phyloP scores from a whole-genome alignment of 2,888 invertebrate species.

The Orchesellides sinensis region DNA sequence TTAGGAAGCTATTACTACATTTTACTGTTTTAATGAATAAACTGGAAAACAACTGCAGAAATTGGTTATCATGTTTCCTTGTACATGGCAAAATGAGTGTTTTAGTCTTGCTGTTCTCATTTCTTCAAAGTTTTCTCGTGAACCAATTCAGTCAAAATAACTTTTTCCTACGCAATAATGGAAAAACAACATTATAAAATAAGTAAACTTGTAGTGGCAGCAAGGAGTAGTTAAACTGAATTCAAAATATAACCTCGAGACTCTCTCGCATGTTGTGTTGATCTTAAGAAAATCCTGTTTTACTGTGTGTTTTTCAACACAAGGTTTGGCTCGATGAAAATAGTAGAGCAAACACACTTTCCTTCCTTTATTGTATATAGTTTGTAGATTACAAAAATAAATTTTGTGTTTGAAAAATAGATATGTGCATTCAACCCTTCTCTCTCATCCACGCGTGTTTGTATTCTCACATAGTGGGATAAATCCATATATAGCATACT shows the following conservation, averaged over 20 bases:
- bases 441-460: too few species aligned
- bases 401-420: not conserved
- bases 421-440: too few species aligned
- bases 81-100: too few species aligned
- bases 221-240: not conserved
- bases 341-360: not conserved
- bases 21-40: not conserved
- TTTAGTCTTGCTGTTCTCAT: not conserved
- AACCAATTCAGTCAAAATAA: not conserved
- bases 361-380: not conserved
- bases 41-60: not conserved
- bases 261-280: too few species aligned
- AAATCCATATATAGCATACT: too few species aligned
- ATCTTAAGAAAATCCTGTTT: not conserved
- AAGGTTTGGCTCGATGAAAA: not conserved
- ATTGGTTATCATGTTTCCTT: not conserved
- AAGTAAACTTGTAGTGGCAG: not conserved
- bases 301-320: not conserved
- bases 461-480: not conserved
- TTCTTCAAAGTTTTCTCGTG: not conserved
- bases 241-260: not conserved
- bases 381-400: not conserved
- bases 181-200: too few species aligned
- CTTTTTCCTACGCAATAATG: not conserved
- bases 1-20: not conserved